Base-by-base conservation (phyloP, 1,140 invertebrate genomes). In the Lethocerus indicus region DNA sequence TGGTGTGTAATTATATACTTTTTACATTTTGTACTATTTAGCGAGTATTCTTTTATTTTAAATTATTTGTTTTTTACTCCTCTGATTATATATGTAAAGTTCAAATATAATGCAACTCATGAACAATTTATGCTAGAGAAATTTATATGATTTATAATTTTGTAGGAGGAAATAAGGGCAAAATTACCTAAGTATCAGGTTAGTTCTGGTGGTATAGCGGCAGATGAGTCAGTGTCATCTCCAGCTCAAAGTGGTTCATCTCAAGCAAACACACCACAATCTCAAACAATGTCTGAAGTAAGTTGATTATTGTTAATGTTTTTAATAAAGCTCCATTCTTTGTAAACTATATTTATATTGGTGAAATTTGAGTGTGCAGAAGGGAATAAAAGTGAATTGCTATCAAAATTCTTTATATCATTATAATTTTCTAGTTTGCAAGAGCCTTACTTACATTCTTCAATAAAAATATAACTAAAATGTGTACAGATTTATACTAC, bases 101-200 rank as follows among this genome's bases (percentile, higher is more conserved):
- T 16, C 20, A 36, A 36, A 36, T 3, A 7, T 16, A 36, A 14
- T 16, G 20, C 2, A 16, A 7, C 20, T 7, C 20, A 36, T 9
- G 9, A 9, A 9, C 7, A 41, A 50, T 46, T 40, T 51, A 44
- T 49, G n/a, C n/a, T 42, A 20, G 7, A 39, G 20, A 55, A 35
- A 37, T 5, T 24, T 28, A 26, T 1, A 7, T 52, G 13, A 20
- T 49, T 28, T 25, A 28, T 16, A 23, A 27, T 40, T 56, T 59
- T 56, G 41, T 59, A 92, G 69, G 90, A 93, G 64, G 88, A 94
- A 68, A 77, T 87, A 54, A 71, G 83, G 46, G 80, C 87, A 12
- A 72, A 79, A 52, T 67, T 78, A 58, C 71, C 77, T 2, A 85
- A 84, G 62, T 92, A 92, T 64, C 71, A 76, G 43, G 63, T 64